Conservation (phyloP, 2,797 vertebrate genomes). For the Oryzias sinensis region DNA sequence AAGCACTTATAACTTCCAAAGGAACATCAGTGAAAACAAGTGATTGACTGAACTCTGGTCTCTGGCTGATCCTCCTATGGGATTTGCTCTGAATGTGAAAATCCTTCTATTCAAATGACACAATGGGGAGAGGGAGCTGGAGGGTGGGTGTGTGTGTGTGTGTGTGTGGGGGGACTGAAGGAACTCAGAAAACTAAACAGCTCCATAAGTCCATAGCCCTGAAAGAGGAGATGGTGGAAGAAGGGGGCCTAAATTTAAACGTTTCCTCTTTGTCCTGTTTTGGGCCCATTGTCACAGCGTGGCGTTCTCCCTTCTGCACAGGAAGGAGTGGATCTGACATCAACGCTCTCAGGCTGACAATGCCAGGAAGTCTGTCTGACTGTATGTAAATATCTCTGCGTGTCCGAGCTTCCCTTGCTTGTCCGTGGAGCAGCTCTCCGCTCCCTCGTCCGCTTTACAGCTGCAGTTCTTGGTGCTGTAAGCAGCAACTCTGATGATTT, state of each 20-base stretch:
- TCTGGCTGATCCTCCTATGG: conserved; percentile 71
- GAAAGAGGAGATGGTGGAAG: conserved; percentile 74
- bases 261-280: conserved; percentile 82
- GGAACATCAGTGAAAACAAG: conserved; percentile 56
- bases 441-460: conserved; percentile 25
- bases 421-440: conserved; percentile 48
- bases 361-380: conserved; percentile 82
- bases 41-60: conserved; percentile 76
- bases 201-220: conserved; percentile 44
- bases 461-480: conserved; percentile 25
- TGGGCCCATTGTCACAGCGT: conserved; percentile 77
- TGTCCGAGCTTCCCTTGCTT: conserved; percentile 74
- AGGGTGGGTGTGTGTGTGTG: conserved; percentile 10
- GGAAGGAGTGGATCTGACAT: conserved; percentile 85
- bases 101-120: conserved; percentile 76
- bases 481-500: conserved; percentile 45
- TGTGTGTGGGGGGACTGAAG: conserved; percentile 44
- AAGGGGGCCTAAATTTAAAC: conserved; percentile 79
- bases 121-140: conserved; percentile 71
- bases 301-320: conserved; percentile 79
- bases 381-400: conserved; percentile 81
- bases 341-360: conserved; percentile 79
- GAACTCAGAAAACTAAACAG: conserved; percentile 74
- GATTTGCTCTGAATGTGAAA: conserved; percentile 77
- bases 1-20: conserved; percentile 45